Evolutionary conservation across 92 coral and sea anemone genomes (phyloP), one percentile per base, ranked within the genome.

Genomic region (Parazoanthus atlanticus): DNA sequence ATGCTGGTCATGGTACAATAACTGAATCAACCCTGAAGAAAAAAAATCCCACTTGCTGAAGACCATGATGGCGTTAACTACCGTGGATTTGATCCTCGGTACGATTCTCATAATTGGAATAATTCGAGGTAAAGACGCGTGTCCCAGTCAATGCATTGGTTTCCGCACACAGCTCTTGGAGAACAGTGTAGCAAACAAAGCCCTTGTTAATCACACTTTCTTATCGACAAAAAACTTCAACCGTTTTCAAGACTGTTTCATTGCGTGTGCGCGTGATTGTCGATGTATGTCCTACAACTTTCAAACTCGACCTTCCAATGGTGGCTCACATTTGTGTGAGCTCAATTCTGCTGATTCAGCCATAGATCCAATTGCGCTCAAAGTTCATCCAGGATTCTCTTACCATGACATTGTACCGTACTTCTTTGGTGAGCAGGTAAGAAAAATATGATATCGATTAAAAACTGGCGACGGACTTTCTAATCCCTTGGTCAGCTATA

Each of bases 31-130:
- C 49, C 1, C 49, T 3, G 49, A 43, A 0, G 49, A 43, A 43
- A 4, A 43, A 43, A 3, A 3, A n/a, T n/a, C 5, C 49, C 97
- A 81, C 92, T 97, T 10, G 96, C 97, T 90, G 56, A 78, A 69
- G 74, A 69, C 31, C 13, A 69, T 69, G 74, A 11, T 8, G 13
- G 74, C 12, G 74, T 69, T 19, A 69, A 69, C 74, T 69, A 69
- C 74, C 26, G 3, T 69, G 13, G 13, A 4, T 26, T 13, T 69
- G 30, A n/a, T 69, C 74, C 74, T 69, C 31, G 3, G 26, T 30
- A 12, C 74, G 31, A n/a, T 69, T 11, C 30, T 69, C 30, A n/a
- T 69, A 26, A 69, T 32, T 69, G 49, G 49, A 3, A 3, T 43
- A 3, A 19, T 69, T n/a, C 74, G 3, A 69, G 74, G 74, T 69